These are phyloP conservation scores for Silurus meridionalis DNA, from an alignment of 2,113 vertebrate species.

Conservation along the genomic window DNA sequence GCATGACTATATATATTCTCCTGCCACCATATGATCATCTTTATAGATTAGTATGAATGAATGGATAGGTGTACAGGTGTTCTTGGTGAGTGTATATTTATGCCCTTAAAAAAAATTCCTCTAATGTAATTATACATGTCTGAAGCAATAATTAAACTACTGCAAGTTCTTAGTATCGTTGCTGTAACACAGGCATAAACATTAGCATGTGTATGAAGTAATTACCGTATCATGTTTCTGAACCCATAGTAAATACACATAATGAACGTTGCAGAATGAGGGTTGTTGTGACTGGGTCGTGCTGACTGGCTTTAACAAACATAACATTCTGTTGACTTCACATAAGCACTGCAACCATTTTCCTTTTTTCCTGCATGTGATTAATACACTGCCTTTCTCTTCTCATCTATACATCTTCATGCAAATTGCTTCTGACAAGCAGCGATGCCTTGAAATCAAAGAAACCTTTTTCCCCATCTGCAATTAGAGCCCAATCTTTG, in stretches of 20 bases:
- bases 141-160: not conserved
- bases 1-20: not conserved
- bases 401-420: slow-evolving; percentile 26
- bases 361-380: slow-evolving; percentile 29
- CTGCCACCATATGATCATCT: not conserved
- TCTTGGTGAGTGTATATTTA: not conserved
- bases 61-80: not conserved
- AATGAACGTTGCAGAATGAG: not conserved
- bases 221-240: slow-evolving; percentile 12
- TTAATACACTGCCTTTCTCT: slow-evolving; percentile 33
- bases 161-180: not conserved
- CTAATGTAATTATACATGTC: not conserved
- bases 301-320: slow-evolving; percentile 5
- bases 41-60: not conserved
- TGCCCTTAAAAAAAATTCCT: not conserved
- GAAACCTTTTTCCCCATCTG: slow-evolving; percentile 25
- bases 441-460: slow-evolving; percentile 39
- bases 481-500: slow-evolving; percentile 61
- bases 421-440: slow-evolving; percentile 46
- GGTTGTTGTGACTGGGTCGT: not conserved
- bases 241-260: slow-evolving; percentile 25
- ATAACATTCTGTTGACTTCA: slow-evolving; percentile 23
- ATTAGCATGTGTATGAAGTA: not conserved
- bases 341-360: not conserved
- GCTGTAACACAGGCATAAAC: not conserved